phyloP scores from a whole-genome alignment of 2,888 invertebrate species.

The Tridacna crocea region DNA sequence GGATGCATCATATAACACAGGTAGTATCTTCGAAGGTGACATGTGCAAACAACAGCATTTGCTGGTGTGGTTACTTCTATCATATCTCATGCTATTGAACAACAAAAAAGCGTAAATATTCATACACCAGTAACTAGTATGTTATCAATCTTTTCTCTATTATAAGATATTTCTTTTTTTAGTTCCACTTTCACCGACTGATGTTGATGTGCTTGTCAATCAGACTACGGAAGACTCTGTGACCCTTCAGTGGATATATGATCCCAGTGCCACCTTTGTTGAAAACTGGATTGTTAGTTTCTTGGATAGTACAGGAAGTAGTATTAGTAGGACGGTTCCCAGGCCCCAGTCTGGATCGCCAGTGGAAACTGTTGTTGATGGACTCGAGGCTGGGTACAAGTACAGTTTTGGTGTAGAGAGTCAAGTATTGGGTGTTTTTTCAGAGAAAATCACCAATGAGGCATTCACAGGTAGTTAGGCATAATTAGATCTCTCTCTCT shows the following conservation, averaged over 20 bases:
- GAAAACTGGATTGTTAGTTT: constrained; percentile 67
- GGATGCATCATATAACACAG: no score
- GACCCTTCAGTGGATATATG: constrained; percentile 67
- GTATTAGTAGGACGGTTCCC: constrained; percentile 42
- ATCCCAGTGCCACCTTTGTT: constrained; percentile 58
- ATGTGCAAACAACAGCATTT: no score
- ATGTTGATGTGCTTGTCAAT: constrained; percentile 36
- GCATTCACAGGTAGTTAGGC: constrained; percentile 64
- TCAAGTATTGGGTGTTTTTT: constrained; percentile 58
- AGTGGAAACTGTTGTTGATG: constrained; percentile 47
- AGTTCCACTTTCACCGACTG: constrained; percentile 68
- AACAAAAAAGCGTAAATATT: no score
- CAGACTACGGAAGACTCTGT: constrained; percentile 58
- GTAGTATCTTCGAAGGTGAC: no score
- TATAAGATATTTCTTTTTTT: constrained; percentile 5
- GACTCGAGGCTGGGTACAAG: constrained; percentile 67
- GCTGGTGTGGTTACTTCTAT: no score
- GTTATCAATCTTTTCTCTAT: no score
- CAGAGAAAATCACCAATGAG: constrained; percentile 42
- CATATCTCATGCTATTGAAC: no score
- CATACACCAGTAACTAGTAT: no score
- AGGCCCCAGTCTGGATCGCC: constrained; percentile 38
- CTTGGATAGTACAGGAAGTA: constrained; percentile 32
- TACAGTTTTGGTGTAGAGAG: constrained; percentile 67
- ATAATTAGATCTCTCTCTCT: no score